Evolutionary conservation across 2,797 vertebrate genomes (phyloP), one percentile per base, ranked within the genome.

Genomic region (Helostoma temminkii): DNA sequence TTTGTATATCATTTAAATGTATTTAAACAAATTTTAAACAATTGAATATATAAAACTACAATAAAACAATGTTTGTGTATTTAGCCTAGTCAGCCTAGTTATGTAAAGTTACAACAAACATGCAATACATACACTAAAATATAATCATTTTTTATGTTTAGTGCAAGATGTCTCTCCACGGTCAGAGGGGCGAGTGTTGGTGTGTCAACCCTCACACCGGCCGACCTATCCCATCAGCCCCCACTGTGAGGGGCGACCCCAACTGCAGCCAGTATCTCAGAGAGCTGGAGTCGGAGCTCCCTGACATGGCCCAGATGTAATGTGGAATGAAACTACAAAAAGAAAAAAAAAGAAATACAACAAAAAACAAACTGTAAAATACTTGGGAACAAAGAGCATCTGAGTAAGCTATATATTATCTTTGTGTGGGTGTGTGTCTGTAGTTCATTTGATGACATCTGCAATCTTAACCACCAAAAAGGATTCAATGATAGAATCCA

Each of bases 141-240:
- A 16, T 9, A 2, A 1, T 30, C 1, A 6, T 24, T 45, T n/a
- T n/a, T n/a, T 69, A 11, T 85, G 18, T 92, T 83, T 50, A 99
- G 98, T 99, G 97, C 89, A 99, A 98, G 95, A 99, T 98, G 96
- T 98, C 97, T 1, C 93, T 98, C 80, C 97, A 99, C 0, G 98
- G 98, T 60, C 96, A 98, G 86, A 93, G 98, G 24, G 98, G 98
- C 0, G 98, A 99, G 88, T 99, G 98, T 88, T 98, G 98, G 98
- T 99, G 98, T 0, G 97, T 99, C 57, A 95, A 96, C 91, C 96
- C 97, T 43, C 94, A 96, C 85, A 96, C 96, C 0, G 97, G 98
- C 34, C 95, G 94, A 74, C 88, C 91, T 19, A 96, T 98, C 84
- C 94, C 95, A 52, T 94, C 93, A 0, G 95, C 96, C 5, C 97